Evolutionary conservation across 2,113 vertebrate genomes (phyloP), one percentile per base, ranked within the genome.

Genomic region (Macquaria australasica): DNA sequence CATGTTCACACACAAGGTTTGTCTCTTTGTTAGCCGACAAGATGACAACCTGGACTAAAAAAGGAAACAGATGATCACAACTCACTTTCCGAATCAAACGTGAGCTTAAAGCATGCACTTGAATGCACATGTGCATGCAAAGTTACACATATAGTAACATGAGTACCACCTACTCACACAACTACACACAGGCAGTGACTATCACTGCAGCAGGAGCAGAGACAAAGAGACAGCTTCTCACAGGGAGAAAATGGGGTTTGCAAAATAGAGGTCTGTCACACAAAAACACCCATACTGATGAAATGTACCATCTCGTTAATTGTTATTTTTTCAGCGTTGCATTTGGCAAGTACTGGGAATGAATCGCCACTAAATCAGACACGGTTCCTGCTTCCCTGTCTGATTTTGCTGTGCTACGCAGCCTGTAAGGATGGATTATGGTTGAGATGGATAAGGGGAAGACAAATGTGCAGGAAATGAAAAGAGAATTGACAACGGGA

Each of bases 211-310:
- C 81, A 62, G 64, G 66, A 56, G 69, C 75, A 81, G 63, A 90
- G 79, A 92, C 91, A 94, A 88, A 93, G 88, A 88, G 62, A 69
- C 45, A 56, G 68, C 31, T 41, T 79, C 78, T 58, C 12, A 73
- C n/a, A 43, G 31, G 20, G 68, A 48, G 51, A 12, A 68, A 78
- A 86, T 66, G 60, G 77, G 62, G 25, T 39, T 79, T 50, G 3
- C 1, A 73, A 69, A 82, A 39, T 6, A 62, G 11, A 62, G 48
- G 25, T 79, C 48, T 39, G 12, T 62, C 39, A 59, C 8, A 28
- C 41, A 73, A 63, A 68, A 56, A 66, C 56, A 37, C 59, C 70
- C 58, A 28, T 45, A 25, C 11, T 80, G 59, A 82, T 73, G 31
- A 50, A 59, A 85, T 71, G 14, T 39, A 23, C 8, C 21, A 62